phyloP scores from a whole-genome alignment of 2,888 invertebrate species.

The Buathra laborator region DNA sequence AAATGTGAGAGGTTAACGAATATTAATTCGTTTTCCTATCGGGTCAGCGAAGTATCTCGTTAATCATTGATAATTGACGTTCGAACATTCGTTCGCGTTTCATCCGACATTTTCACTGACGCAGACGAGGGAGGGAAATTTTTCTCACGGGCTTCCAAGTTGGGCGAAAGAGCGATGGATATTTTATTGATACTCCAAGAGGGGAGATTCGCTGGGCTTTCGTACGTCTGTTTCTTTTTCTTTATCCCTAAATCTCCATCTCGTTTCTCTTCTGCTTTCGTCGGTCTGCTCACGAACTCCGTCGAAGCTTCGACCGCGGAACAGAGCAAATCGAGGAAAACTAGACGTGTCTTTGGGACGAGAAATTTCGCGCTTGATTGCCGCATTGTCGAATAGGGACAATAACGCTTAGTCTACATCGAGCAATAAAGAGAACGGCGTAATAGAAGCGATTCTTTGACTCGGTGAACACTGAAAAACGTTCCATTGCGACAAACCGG shows the following conservation, averaged over 20 bases:
- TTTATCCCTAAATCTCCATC: background rate
- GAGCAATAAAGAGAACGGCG: background rate
- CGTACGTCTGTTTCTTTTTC: background rate
- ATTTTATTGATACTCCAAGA: conserved; percentile 4
- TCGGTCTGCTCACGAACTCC: background rate
- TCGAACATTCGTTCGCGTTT: background rate
- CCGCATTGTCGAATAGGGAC: conserved; percentile 67
- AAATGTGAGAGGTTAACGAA: background rate
- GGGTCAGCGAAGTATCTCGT: background rate
- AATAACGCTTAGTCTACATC: background rate
- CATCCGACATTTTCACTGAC: conserved; percentile 9
- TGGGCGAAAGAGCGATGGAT: conserved; percentile 14
- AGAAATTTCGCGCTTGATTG: conserved; percentile 70
- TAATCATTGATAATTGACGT: conserved; percentile 10
- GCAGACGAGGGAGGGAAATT: background rate
- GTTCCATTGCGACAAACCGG: background rate
- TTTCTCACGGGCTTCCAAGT: background rate
- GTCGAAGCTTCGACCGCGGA: background rate
- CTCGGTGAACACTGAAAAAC: background rate
- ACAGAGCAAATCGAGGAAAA: background rate
- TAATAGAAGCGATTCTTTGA: background rate
- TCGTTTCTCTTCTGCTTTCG: background rate
- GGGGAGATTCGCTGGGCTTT: background rate
- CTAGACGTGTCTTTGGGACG: conserved; percentile 51
- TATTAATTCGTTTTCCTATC: background rate